Percentiles rank a stretch among this genome's conserved stretches.
These are phyloP conservation scores for Amphiprion ocellaris DNA, from an alignment of 2,113 vertebrate species.

Conservation along the genomic window DNA sequence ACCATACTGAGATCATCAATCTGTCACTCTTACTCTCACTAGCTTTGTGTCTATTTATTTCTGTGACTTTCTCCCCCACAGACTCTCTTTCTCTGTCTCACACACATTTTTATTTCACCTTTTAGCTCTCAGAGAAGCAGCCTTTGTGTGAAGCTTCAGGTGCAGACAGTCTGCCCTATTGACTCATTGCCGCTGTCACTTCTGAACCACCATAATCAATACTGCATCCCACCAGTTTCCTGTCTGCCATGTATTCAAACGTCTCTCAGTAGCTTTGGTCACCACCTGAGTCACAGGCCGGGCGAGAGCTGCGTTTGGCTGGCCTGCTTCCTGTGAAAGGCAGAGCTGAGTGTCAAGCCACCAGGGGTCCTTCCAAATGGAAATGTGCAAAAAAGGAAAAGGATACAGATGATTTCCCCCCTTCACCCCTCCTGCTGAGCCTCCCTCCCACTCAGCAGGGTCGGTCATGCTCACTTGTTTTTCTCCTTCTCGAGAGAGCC, in stretches of 20 bases:
- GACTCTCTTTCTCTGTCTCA: background rate
- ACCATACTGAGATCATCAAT: background rate
- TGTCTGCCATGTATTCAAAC: slow-evolving; percentile 18
- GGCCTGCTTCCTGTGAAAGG: slow-evolving; percentile 23
- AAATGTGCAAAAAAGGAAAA: slow-evolving; percentile 52
- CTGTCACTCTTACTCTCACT: background rate
- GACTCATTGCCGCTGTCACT: slow-evolving; percentile 15
- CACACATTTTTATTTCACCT: background rate
- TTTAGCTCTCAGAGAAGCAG: background rate
- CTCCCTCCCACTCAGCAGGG: slow-evolving; percentile 43
- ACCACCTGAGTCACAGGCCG: slow-evolving; percentile 27
- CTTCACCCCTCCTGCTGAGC: slow-evolving; percentile 27
- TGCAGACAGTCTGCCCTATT: slow-evolving; percentile 24
- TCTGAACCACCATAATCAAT: slow-evolving; percentile 37
- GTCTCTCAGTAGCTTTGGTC: background rate
- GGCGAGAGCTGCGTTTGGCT: background rate
- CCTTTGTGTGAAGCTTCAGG: slow-evolving; percentile 35
- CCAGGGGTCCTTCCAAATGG: slow-evolving; percentile 46
- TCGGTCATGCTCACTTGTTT: slow-evolving; percentile 44
- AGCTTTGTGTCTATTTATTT: background rate
- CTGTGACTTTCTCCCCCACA: slow-evolving; percentile 1
- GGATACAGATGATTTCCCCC: slow-evolving; percentile 39
- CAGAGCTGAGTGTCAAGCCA: slow-evolving; percentile 26
- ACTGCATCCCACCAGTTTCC: slow-evolving; percentile 17
- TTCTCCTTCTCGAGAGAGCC: background rate